A percentile compares a stretch with the other conserved stretches of the same genome.
Evolutionary conservation across 35 echinoderm and acorn worm species (phyloP).

Genomic region (Ophioderma brevispina): DNA sequence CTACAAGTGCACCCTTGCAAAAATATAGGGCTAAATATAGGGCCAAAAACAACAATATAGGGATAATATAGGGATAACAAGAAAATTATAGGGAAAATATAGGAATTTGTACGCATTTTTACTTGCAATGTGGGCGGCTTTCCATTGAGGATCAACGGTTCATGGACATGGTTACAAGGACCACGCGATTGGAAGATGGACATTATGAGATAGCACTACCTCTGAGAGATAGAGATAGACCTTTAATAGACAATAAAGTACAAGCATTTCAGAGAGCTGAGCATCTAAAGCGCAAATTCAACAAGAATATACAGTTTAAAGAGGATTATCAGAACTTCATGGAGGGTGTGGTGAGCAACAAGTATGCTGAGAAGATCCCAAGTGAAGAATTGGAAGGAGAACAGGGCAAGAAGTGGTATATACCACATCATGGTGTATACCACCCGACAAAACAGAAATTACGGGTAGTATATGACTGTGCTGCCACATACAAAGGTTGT

Average conservation of each 20-base stretch:
- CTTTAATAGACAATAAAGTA: slow-evolving; percentile 58
- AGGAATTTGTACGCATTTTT: no score
- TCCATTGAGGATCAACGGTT: neutral
- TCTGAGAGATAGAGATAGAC: slow-evolving; percentile 29
- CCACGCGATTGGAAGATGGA: slow-evolving; percentile 45
- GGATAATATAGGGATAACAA: no score
- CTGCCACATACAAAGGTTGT: slow-evolving; percentile 52
- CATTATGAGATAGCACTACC: slow-evolving; percentile 81
- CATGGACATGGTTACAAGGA: slow-evolving; percentile 50
- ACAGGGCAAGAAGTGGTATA: slow-evolving; percentile 58
- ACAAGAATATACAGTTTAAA: slow-evolving; percentile 12
- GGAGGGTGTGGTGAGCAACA: slow-evolving; percentile 39
- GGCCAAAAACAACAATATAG: no score
- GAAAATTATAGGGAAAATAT: no score
- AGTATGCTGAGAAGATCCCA: slow-evolving; percentile 43
- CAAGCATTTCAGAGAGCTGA: slow-evolving; percentile 47
- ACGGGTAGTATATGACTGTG: no score
- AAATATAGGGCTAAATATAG: no score
- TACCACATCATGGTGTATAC: slow-evolving; percentile 66
- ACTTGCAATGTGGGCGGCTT: no score
- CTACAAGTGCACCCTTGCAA: no score
- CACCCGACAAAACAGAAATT: slow-evolving; percentile 64
- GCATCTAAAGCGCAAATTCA: slow-evolving; percentile 39
- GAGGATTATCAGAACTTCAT: slow-evolving; percentile 41
- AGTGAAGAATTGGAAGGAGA: slow-evolving; percentile 1